Conservation (phyloP, 2,113 vertebrate genomes). For the Arizona elegans region DNA sequence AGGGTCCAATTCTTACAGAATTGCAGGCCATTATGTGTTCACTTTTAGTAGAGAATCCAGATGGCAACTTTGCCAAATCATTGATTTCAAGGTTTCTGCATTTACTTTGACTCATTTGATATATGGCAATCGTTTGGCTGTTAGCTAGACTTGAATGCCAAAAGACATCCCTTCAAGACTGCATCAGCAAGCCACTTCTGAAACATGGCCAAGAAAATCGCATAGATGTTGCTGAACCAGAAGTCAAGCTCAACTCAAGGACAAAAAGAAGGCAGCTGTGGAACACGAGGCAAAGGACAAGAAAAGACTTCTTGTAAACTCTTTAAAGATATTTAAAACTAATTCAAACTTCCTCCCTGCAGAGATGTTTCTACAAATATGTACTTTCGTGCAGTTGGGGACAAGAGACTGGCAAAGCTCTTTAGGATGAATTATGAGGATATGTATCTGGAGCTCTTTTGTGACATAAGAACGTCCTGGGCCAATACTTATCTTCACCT, state of each 20-base stretch:
- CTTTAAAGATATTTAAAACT: neutral
- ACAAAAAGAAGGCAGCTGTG: neutral
- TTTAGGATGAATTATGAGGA: neutral
- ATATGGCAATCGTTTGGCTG: neutral
- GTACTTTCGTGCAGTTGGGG: neutral
- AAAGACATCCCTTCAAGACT: neutral
- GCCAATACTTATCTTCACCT: neutral
- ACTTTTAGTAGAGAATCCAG: neutral
- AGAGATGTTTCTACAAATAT: neutral
- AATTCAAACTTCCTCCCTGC: neutral
- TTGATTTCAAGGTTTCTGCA: neutral
- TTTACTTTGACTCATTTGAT: neutral
- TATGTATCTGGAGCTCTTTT: neutral
- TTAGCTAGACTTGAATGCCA: neutral
- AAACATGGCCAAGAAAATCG: neutral
- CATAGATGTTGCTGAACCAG: neutral
- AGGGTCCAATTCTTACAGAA: neutral
- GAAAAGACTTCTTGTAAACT: neutral
- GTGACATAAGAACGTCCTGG: neutral
- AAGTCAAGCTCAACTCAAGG: neutral
- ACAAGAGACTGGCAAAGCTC: neutral
- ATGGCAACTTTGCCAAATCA: neutral
- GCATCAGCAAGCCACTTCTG: neutral
- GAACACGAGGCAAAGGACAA: neutral
- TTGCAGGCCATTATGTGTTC: neutral